Evolutionary conservation across 2,113 vertebrate genomes (phyloP).

Genomic region (Labeo rohita): DNA sequence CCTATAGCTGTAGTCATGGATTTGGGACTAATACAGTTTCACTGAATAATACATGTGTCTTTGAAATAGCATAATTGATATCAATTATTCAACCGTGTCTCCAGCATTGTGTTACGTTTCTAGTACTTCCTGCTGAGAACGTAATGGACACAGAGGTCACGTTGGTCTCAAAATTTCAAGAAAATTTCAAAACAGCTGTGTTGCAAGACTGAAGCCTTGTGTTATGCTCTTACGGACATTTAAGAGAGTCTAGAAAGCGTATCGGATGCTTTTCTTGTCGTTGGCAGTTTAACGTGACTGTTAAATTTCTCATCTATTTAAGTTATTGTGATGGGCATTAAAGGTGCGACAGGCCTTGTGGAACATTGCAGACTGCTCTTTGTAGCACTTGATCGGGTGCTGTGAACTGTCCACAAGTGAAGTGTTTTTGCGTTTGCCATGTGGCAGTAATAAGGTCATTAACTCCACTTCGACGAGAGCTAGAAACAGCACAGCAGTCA

Average conservation of each 20-base stretch:
- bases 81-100: constrained; percentile 49
- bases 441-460: constrained; percentile 50
- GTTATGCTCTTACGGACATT: not conserved
- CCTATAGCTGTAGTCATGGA: constrained; percentile 33
- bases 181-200: not conserved
- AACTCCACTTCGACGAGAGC: constrained; percentile 21
- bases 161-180: constrained; percentile 10
- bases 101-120: constrained; percentile 43
- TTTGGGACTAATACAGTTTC: constrained; percentile 34
- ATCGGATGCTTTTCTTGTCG: not conserved
- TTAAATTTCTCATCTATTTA: not conserved
- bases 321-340: constrained; percentile 5
- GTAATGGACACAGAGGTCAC: constrained; percentile 27
- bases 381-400: constrained; percentile 16
- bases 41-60: constrained; percentile 51
- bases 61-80: constrained; percentile 53
- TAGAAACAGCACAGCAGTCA: constrained; percentile 39
- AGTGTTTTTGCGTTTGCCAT: constrained; percentile 27
- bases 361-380: not conserved
- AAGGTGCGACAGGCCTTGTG: not conserved
- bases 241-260: too few relatives aligned
- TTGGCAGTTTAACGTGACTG: not conserved
- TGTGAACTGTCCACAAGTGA: constrained; percentile 18
- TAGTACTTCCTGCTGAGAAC: constrained; percentile 20
- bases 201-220: not conserved